Percentiles rank a stretch among this genome's conserved stretches.
Conservation (phyloP, 2,888 invertebrate species). For the Neoitamus cyanurus region DNA sequence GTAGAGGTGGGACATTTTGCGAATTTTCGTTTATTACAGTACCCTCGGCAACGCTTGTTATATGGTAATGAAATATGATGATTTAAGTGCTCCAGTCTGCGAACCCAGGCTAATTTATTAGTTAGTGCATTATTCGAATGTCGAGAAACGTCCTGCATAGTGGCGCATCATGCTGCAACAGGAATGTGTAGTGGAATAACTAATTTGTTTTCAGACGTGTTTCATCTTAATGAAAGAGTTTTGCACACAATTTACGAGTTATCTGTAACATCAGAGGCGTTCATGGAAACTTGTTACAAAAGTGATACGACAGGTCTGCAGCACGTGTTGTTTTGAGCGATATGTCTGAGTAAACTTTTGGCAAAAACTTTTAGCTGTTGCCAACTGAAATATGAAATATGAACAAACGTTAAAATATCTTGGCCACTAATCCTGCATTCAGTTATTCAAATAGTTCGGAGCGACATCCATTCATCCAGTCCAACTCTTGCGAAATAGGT, state of each 20-base stretch:
- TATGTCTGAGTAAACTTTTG: not conserved
- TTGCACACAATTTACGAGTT: conserved; percentile 17
- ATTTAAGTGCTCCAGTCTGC: conserved; percentile 26
- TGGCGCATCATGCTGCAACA: not conserved
- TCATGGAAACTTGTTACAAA: not conserved
- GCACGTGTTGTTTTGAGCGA: not conserved
- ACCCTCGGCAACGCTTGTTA: not conserved
- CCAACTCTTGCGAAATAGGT: not conserved
- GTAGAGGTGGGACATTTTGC: not conserved
- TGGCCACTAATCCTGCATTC: not conserved
- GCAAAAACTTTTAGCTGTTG: not conserved
- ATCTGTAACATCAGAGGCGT: not conserved
- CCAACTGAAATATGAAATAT: not conserved
- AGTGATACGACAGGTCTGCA: not conserved
- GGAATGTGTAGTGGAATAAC: conserved; percentile 12
- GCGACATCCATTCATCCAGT: not conserved
- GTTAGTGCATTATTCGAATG: conserved; percentile 23
- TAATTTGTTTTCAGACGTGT: conserved; percentile 16
- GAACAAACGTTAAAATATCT: not conserved
- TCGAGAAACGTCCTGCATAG: not conserved
- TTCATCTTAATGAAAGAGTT: conserved; percentile 29
- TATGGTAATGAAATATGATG: conserved; percentile 34
- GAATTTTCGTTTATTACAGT: conserved; percentile 30
- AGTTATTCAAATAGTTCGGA: not conserved
- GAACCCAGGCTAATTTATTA: conserved; percentile 19